phyloP scores from a whole-genome alignment of 2,888 invertebrate species.

The Trichopoda pennipes region DNA sequence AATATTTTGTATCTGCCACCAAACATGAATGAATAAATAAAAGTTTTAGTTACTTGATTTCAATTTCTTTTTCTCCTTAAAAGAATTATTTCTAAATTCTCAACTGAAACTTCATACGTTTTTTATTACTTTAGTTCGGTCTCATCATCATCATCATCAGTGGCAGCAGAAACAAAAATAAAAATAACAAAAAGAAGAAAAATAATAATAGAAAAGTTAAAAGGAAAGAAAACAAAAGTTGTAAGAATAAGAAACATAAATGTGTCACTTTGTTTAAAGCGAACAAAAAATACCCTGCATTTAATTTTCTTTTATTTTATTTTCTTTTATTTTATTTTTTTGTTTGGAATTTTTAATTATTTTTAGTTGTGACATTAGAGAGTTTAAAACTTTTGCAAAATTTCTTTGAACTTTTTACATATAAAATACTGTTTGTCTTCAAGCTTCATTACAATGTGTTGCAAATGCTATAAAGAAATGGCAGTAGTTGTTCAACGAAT shows the following conservation, averaged over 20 bases:
- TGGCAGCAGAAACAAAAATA: background rate
- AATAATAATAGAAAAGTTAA: background rate
- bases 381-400: background rate
- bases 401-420: background rate
- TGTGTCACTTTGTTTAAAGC: constrained; percentile 14
- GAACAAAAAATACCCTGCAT: constrained; percentile 19
- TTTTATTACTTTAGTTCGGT: constrained; percentile 11
- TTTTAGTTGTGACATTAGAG: background rate
- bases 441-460: constrained; percentile 32
- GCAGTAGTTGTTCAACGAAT: background rate
- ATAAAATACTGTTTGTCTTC: constrained; percentile 6
- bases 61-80: constrained; percentile 22
- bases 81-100: constrained; percentile 41
- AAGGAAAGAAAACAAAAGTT: constrained; percentile 1
- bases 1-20: constrained; percentile 14
- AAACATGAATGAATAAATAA: constrained; percentile 54
- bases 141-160: constrained; percentile 17
- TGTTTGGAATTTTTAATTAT: constrained; percentile 15
- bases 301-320: background rate
- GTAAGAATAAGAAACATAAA: background rate
- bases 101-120: constrained; percentile 41
- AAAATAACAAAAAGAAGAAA: background rate
- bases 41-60: constrained; percentile 58
- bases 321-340: no score
- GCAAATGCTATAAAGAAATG: constrained; percentile 2